Evolutionary conservation across 2,888 invertebrate genomes (phyloP), one percentile per base, ranked within the genome.

Genomic region (Chironomus tentans): DNA sequence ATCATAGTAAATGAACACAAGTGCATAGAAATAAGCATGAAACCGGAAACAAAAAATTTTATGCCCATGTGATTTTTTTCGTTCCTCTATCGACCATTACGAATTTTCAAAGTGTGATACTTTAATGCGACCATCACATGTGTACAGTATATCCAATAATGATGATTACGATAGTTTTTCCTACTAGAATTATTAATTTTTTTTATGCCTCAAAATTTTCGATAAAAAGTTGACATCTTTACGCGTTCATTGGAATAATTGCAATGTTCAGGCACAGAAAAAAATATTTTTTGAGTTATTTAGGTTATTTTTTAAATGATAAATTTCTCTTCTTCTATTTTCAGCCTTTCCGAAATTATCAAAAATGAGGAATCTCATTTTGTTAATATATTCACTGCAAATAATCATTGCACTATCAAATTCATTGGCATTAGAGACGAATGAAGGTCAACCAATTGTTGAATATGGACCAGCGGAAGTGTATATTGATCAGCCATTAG

Each of bases 41-140:
- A 47, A 46, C 65, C 74, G 74, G 74, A 74, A 18, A 61, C 47
- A 74, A 47, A 38, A n/a, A 74, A 74, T 74, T 73, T 74, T 74
- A 74, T 68, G 74, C 68, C 65, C 74, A 46, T 68, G 74, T 74
- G 47, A 24, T 61, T 72, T 24, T 73, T 62, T 56, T 38, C 38
- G 10, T 38, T 38, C 38, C 56, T 56, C 56, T 56, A 7, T 56
- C 15, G 62, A 61, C 12, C 68, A 68, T 48, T 38, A 38, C 38
- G 38, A 38, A 38, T 10, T 56, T 50, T 21, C 22, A 24, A 70
- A 70, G 48, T 24, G 50, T 38, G 38, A 38, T 38, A 38, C 10
- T 38, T 38, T 38, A 38, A 38, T 38, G 38, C 38, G 7, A 70
- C 70, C n/a, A 70, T 24, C 24, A 70, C 50, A 38, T 38, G 38